Percentiles rank a stretch among this genome's conserved stretches.
Evolutionary conservation across 2,888 invertebrate genomes (phyloP).

Genomic region (Trisateles emortualis): DNA sequence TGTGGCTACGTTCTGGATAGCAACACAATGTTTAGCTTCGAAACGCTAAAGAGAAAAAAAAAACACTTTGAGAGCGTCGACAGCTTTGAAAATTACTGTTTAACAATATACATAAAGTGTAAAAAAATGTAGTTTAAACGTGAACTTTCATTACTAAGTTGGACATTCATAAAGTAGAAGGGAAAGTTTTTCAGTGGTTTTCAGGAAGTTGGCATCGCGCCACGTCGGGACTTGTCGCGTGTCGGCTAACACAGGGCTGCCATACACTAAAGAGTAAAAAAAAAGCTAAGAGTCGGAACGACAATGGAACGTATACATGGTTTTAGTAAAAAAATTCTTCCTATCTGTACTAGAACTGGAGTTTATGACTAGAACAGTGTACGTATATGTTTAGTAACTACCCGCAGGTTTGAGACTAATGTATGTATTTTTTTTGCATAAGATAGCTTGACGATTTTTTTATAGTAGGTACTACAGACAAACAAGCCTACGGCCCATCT

Average conservation of each 20-base stretch:
- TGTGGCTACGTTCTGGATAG: too few species aligned
- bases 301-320: not conserved
- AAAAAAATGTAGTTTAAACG: slow-evolving; percentile 6
- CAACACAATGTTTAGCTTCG: too few species aligned
- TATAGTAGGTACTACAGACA: too few species aligned
- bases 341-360: too few species aligned
- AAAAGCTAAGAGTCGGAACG: slow-evolving; percentile 25
- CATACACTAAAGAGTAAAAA: slow-evolving; percentile 37
- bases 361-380: too few species aligned
- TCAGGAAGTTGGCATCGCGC: slow-evolving; percentile 51
- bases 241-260: slow-evolving; percentile 33
- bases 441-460: too few species aligned
- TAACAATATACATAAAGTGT: not conserved
- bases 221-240: slow-evolving; percentile 34
- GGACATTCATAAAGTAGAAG: slow-evolving; percentile 32
- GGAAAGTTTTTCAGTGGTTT: slow-evolving; percentile 47
- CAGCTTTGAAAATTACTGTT: not conserved
- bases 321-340: not conserved
- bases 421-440: too few species aligned
- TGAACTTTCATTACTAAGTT: slow-evolving; percentile 22
- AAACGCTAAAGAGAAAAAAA: too few species aligned
- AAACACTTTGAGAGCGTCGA: too few species aligned
- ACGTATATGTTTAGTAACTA: too few species aligned
- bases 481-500: too few species aligned
- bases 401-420: too few species aligned